Conservation (phyloP, 2,888 invertebrate species). For the Dicycla oo region DNA sequence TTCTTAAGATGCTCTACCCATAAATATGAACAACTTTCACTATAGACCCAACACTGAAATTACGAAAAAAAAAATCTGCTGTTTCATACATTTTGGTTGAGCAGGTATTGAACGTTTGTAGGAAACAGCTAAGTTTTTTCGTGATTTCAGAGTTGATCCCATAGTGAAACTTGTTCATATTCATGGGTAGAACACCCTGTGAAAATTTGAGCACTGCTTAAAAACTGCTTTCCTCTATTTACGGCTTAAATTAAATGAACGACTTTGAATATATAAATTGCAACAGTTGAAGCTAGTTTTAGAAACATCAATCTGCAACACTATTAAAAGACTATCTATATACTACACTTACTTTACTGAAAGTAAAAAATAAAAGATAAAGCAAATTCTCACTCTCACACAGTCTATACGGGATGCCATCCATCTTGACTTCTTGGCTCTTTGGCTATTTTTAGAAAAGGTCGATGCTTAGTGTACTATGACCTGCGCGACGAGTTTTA, state of each 20-base stretch:
- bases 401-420: constrained; percentile 29
- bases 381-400: neutral
- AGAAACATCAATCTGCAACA: neutral
- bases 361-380: constrained; percentile 6
- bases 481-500: constrained; percentile 32
- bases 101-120: too few relatives aligned
- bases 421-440: constrained; percentile 40
- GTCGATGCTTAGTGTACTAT: constrained; percentile 18
- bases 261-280: neutral
- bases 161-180: too few relatives aligned
- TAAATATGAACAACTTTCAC: too few relatives aligned
- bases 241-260: neutral
- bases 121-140: too few relatives aligned
- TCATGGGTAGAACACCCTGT: too few relatives aligned
- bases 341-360: neutral
- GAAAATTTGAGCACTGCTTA: too few relatives aligned
- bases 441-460: constrained; percentile 54
- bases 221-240: too few relatives aligned
- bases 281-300: neutral
- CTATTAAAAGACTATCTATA: neutral
- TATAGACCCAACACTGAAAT: too few relatives aligned
- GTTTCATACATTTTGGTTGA: too few relatives aligned
- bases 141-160: too few relatives aligned
- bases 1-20: too few relatives aligned
- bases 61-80: too few relatives aligned